Percentiles rank a stretch among this genome's conserved stretches.
These are phyloP conservation scores for Paelopatides confundens DNA, from an alignment of 53 echinoderm and acorn worm genomes.

Conservation along the genomic window DNA sequence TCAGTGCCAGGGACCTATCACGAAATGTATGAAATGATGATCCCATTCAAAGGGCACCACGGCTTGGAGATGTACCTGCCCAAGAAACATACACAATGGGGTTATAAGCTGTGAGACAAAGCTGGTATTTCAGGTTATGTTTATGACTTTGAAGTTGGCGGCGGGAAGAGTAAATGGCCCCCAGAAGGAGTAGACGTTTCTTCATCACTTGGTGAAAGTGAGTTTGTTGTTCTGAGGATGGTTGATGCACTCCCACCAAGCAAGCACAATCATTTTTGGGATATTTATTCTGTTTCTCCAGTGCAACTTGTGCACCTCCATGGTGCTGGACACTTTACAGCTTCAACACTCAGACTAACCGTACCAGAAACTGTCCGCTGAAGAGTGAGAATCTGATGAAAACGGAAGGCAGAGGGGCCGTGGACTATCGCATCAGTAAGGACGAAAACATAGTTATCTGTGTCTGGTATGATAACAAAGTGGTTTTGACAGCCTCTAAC, in stretches of 20 bases:
- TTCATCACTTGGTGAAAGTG: slow-evolving; percentile 21
- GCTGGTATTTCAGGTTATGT: slow-evolving; percentile 18
- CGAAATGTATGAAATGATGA: slow-evolving; percentile 54
- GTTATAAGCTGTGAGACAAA: slow-evolving; percentile 35
- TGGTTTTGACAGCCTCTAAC: slow-evolving; percentile 8
- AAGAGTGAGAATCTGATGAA: slow-evolving; percentile 12
- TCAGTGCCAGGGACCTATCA: slow-evolving; percentile 1
- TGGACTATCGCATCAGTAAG: slow-evolving; percentile 19
- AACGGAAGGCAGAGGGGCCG: slow-evolving; percentile 39
- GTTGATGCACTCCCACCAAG: neutral
- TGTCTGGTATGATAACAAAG: slow-evolving; percentile 46
- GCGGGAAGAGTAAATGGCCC: neutral
- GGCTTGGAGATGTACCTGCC: slow-evolving; percentile 47
- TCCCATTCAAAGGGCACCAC: slow-evolving; percentile 50
- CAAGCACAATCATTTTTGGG: slow-evolving; percentile 30
- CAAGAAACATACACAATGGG: slow-evolving; percentile 42
- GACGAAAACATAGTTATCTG: neutral
- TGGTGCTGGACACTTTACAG: neutral
- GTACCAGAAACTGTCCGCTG: slow-evolving; percentile 18
- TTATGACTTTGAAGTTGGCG: slow-evolving; percentile 6
- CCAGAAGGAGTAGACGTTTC: slow-evolving; percentile 1
- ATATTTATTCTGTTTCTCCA: slow-evolving; percentile 44
- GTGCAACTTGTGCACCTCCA: slow-evolving; percentile 24
- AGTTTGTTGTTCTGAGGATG: neutral
- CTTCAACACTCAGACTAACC: neutral